A percentile compares a stretch with the other conserved stretches of the same genome.
These are phyloP conservation scores for Pandion haliaetus DNA, from an alignment of 2,113 vertebrate species.

Conservation along the genomic window DNA sequence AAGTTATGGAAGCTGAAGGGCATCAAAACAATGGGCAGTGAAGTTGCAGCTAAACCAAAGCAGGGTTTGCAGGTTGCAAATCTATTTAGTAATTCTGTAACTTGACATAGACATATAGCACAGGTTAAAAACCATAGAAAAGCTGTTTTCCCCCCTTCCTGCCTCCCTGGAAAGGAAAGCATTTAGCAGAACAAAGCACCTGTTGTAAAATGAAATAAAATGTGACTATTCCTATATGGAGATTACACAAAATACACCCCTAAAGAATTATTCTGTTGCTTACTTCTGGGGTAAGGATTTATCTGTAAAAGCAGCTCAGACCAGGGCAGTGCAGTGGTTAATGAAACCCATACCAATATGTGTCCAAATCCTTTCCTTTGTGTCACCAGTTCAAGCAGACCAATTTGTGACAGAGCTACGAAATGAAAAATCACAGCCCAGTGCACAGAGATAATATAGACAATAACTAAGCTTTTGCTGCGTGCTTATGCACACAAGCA, in stretches of 20 bases:
- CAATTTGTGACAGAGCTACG: slow-evolving; percentile 58
- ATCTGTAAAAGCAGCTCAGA: slow-evolving; percentile 49
- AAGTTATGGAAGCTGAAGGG: background rate
- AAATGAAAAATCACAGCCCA: slow-evolving; percentile 70
- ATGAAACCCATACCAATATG: slow-evolving; percentile 60
- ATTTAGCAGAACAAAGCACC: background rate
- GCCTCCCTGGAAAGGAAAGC: background rate
- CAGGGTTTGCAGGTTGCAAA: background rate
- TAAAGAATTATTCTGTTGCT: slow-evolving; percentile 36
- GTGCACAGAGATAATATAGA: slow-evolving; percentile 67
- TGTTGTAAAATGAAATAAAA: slow-evolving; percentile 46
- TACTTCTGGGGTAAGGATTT: slow-evolving; percentile 40
- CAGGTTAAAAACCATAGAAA: slow-evolving; percentile 28
- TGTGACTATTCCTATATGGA: slow-evolving; percentile 23
- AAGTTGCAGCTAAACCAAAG: background rate
- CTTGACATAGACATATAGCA: background rate
- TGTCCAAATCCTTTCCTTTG: slow-evolving; percentile 61
- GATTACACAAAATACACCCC: slow-evolving; percentile 27
- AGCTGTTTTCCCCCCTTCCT: background rate
- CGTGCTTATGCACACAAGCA: slow-evolving; percentile 14
- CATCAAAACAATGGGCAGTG: background rate
- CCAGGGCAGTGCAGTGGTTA: slow-evolving; percentile 40
- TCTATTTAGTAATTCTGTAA: background rate
- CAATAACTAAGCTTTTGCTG: slow-evolving; percentile 56
- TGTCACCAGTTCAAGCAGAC: slow-evolving; percentile 57